Base-by-base conservation (phyloP, 2,888 invertebrate species). In the Cheilosia urbana region DNA sequence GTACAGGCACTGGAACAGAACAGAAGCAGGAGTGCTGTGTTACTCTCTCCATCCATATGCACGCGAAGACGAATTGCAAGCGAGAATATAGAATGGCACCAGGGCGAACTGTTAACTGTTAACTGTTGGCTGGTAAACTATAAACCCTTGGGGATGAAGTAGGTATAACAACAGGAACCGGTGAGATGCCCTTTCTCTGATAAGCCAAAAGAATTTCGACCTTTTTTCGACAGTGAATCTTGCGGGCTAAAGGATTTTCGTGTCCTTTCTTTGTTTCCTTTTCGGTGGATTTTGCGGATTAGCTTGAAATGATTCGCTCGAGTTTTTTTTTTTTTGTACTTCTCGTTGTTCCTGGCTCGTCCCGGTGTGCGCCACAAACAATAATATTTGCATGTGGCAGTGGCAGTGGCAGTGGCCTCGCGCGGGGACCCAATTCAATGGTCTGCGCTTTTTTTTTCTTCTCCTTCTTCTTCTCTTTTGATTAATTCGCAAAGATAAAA, bases 111-210 rank as follows among this genome's bases (percentile, higher is more conserved):
- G 4, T 13, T 19, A 4, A 11, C 13, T 11, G 37, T 37, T 13
- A 2, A 6, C 13, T 11, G 37, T 37, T 2, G 2, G 2, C 37
- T 37, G 9, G 9, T 37, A 21, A 49, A 19, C 19, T 19, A 21
- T n/a, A 49, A 19, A 6, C 45, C 17, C 24, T 11, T 7, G 55
- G 30, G 49, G 72, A 62, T 62, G 60, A 55, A 60, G 53, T 19
- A 40, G 49, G 34, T 49, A 42, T 11, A 65, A 65, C 49, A 73
- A 84, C 84, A 80, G 84, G 84, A 84, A 84, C 80, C 60, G 69
- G 42, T 71, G 69, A 85, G 85, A 85, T 85, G 85, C 85, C 85
- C 85, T 85, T 85, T 85, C 85, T 85, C 80, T 85, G 85, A 85
- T 85, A 85, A 85, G 85, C 76, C 71, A 60, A 76, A 84, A 63